Conservation (phyloP, 2,797 vertebrate genomes). For the Diceros bicornis region DNA sequence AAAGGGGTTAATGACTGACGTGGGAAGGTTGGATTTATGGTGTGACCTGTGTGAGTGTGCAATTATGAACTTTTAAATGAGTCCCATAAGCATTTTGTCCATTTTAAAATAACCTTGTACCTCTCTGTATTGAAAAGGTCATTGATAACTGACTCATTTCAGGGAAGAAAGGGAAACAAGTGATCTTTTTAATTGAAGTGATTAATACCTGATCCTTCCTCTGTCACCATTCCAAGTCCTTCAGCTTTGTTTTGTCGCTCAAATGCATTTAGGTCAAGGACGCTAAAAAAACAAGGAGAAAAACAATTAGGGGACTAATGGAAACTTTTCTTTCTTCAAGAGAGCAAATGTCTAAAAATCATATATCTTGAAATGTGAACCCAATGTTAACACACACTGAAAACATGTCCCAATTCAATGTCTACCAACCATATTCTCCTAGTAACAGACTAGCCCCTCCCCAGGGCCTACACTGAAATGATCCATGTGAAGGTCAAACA, state of each 20-base stretch:
- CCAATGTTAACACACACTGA: not conserved
- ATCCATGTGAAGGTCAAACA: not conserved
- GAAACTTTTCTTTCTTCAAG: not conserved
- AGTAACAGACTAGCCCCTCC: not conserved
- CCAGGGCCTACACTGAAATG: not conserved
- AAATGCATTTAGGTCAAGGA: conserved; percentile 97
- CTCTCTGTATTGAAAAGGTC: not conserved
- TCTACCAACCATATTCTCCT: not conserved
- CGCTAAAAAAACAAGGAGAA: conserved; percentile 88
- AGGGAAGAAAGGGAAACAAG: not conserved
- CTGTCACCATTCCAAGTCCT: conserved; percentile 98
- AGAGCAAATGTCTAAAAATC: not conserved
- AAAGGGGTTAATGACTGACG: not conserved
- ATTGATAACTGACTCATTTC: not conserved
- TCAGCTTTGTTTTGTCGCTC: conserved; percentile 99
- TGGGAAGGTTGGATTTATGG: not conserved
- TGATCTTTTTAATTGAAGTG: not conserved
- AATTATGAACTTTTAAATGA: not conserved
- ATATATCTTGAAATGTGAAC: not conserved
- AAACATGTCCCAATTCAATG: not conserved
- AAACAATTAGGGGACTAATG: not conserved
- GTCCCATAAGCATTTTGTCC: not conserved
- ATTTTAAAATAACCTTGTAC: not conserved
- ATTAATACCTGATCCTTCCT: conserved; percentile 96
- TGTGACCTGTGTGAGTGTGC: not conserved